phyloP scores from a whole-genome alignment of 2,888 invertebrate species.

The Muschampia plurimacula region DNA sequence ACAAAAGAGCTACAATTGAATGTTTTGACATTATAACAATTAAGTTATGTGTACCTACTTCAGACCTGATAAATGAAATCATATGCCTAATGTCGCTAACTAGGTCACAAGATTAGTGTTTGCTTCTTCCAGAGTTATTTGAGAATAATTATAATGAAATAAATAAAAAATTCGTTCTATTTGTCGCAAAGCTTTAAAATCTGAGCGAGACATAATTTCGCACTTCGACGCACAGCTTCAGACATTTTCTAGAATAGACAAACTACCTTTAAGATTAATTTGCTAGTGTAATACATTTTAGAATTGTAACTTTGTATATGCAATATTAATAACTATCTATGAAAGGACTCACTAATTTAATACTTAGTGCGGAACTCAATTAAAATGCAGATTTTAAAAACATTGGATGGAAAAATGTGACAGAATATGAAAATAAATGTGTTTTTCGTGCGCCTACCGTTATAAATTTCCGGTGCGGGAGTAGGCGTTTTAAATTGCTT shows the following conservation, averaged over 20 bases:
- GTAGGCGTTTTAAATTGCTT: conserved; percentile 50
- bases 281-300: background rate
- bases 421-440: background rate
- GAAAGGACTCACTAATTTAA: background rate
- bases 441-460: conserved; percentile 46
- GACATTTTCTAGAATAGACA: background rate
- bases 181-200: conserved; percentile 41
- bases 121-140: conserved; percentile 15
- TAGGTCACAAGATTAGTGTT: conserved; percentile 32
- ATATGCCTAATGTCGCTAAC: conserved; percentile 20
- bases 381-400: background rate
- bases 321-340: background rate
- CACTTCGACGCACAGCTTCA: conserved; percentile 20
- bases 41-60: background rate
- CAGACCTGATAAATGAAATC: conserved; percentile 19
- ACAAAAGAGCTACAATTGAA: background rate
- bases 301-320: background rate
- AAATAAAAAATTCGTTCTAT: conserved; percentile 11
- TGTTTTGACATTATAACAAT: conserved; percentile 10
- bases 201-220: conserved; percentile 20
- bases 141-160: conserved; percentile 11
- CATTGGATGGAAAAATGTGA: background rate
- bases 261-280: background rate
- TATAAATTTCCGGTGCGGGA: conserved; percentile 46
- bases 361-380: background rate